Percentiles rank a stretch among this genome's conserved stretches.
These are phyloP conservation scores for Caenorhabditis uteleia DNA, from an alignment of 2,888 invertebrate species.

Conservation along the genomic window DNA sequence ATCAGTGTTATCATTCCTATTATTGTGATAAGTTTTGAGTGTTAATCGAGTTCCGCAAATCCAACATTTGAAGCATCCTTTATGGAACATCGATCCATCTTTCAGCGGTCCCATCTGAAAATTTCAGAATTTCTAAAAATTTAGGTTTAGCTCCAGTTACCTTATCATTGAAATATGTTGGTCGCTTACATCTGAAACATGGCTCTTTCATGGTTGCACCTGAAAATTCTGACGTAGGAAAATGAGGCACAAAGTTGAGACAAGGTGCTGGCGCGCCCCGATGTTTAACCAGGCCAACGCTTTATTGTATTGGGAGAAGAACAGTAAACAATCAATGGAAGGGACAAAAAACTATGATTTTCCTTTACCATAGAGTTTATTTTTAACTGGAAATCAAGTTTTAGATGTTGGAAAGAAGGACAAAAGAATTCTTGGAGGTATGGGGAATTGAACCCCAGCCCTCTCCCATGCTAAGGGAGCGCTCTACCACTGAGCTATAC, in stretches of 20 bases:
- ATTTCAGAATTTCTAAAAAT: neutral
- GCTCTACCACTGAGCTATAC: constrained; percentile 65
- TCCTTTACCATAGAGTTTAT: too few species aligned
- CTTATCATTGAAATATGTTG: constrained; percentile 70
- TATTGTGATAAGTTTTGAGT: constrained; percentile 70
- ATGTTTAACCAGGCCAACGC: too few species aligned
- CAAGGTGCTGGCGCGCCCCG: too few species aligned
- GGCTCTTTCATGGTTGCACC: constrained; percentile 68
- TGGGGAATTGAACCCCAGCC: constrained; percentile 59
- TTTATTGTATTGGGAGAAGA: too few species aligned
- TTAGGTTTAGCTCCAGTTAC: constrained; percentile 7
- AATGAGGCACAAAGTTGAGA: too few species aligned
- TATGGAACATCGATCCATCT: constrained; percentile 69
- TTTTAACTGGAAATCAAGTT: too few species aligned
- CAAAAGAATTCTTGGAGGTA: constrained; percentile 50
- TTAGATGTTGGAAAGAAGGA: too few species aligned
- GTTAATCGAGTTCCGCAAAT: constrained; percentile 69
- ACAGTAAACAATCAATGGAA: too few species aligned
- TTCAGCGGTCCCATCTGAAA: constrained; percentile 68
- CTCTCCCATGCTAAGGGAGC: constrained; percentile 62
- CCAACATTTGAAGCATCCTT: constrained; percentile 70
- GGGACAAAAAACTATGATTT: too few species aligned
- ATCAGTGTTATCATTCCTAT: constrained; percentile 69
- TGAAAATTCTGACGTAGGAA: too few species aligned
- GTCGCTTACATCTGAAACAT: constrained; percentile 69